These are phyloP conservation scores for Mythimna lalbum DNA, from an alignment of 2,888 invertebrate genomes.

Conservation along the genomic window DNA sequence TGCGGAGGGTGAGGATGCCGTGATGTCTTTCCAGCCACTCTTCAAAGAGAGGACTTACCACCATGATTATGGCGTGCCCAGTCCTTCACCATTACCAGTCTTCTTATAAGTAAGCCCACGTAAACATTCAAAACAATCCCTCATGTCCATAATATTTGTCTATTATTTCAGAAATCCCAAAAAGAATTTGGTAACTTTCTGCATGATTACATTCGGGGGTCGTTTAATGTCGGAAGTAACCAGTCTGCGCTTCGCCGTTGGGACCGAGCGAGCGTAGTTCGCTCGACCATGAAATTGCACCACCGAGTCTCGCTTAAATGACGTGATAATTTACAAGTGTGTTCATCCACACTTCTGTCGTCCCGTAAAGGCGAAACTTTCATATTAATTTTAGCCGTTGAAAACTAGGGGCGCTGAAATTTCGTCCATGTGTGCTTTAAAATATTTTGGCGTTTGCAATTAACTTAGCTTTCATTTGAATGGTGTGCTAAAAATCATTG, in stretches of 20 bases:
- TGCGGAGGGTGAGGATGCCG: too few species aligned
- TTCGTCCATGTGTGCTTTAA: conserved; percentile 21
- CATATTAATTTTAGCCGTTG: conserved; percentile 68
- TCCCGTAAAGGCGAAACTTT: conserved; percentile 67
- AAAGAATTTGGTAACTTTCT: conserved; percentile 58
- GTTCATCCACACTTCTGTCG: conserved; percentile 72
- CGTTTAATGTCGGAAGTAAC: conserved; percentile 61
- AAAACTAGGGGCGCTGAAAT: conserved; percentile 59
- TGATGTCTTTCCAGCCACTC: too few species aligned
- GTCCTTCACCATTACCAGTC: background rate
- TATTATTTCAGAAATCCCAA: conserved; percentile 50
- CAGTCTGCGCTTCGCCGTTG: conserved; percentile 57
- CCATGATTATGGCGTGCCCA: too few species aligned
- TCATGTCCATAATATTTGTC: conserved; percentile 48
- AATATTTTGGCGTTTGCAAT: conserved; percentile 40
- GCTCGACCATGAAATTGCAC: conserved; percentile 79
- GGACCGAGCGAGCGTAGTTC: conserved; percentile 62
- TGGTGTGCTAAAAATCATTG: conserved; percentile 1
- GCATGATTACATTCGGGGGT: conserved; percentile 62
- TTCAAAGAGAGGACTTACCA: too few species aligned
- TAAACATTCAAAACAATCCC: background rate
- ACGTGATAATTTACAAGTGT: conserved; percentile 81
- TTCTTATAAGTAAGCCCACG: background rate
- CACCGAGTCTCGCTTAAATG: conserved; percentile 75
- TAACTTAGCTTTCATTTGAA: conserved; percentile 21